Evolutionary conservation across 1,140 invertebrate species (phyloP).

Genomic region (Helicorthomorpha holstii): DNA sequence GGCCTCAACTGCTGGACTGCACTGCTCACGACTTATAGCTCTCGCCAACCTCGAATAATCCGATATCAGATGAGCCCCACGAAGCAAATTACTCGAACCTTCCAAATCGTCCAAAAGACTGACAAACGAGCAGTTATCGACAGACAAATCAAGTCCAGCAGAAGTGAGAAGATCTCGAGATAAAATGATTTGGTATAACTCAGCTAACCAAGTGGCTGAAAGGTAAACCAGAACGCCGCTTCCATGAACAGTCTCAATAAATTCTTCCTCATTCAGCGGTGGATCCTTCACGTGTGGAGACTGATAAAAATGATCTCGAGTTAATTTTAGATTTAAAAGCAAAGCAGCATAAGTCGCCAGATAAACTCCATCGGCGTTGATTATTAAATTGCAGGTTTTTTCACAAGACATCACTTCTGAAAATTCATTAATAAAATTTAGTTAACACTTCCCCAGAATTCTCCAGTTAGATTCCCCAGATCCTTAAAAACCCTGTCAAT

Average conservation of each 20-base stretch:
- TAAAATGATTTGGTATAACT: constrained; percentile 71
- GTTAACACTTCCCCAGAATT: too few species aligned
- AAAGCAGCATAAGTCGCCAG: constrained; percentile 70
- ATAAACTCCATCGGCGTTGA: constrained; percentile 90
- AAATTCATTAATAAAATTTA: too few species aligned
- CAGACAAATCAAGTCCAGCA: constrained; percentile 38
- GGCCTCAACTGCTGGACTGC: constrained; percentile 47
- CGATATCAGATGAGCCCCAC: constrained; percentile 53
- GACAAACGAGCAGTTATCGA: constrained; percentile 45
- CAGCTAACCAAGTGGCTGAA: constrained; percentile 75
- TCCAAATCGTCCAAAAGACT: constrained; percentile 67
- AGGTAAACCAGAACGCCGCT: constrained; percentile 79
- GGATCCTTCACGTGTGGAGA: constrained; percentile 31
- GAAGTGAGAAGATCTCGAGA: constrained; percentile 52
- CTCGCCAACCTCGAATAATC: constrained; percentile 65
- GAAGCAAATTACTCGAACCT: constrained; percentile 47
- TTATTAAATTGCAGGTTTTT: constrained; percentile 50
- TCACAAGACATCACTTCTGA: neutral
- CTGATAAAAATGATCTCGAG: constrained; percentile 55
- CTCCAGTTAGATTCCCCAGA: neutral
- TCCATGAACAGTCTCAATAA: constrained; percentile 75
- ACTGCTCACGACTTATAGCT: constrained; percentile 42
- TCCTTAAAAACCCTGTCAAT: neutral
- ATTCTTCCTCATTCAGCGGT: constrained; percentile 52
- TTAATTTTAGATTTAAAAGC: constrained; percentile 61